Evolutionary conservation across 2,888 invertebrate species (phyloP), one percentile per base, ranked within the genome.

Genomic region (Stegana nigrithorax): DNA sequence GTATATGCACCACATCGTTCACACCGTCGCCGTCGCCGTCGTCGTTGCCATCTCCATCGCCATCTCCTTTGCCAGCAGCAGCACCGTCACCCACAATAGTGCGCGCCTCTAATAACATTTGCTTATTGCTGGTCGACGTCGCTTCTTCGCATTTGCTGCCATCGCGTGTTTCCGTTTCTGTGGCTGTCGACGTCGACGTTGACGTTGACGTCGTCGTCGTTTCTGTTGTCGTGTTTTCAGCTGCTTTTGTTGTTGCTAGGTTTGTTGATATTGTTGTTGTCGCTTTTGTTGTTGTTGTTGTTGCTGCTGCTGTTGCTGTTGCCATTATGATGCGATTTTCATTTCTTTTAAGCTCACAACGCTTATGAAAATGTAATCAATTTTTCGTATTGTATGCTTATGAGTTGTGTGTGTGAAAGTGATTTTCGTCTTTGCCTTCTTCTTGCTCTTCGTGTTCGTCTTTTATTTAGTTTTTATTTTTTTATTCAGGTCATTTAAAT

Each of bases 401-500:
- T 47, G 17, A 25, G 7, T 17, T 29, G 4, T 27, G 51, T 27
- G n/a, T 53, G 53, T 53, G 53, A 53, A 53, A 53, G 53, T 53
- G 53, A 53, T 21, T 53, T 53, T 53, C n/a, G 32, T 17, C 14
- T 19, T 53, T 14, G 14, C 12, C 12, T 21, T 32, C 12, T 21
- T n/a, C 32, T 53, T 32, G 14, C 53, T n/a, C 32, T 53, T 32
- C 32, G 29, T 53, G n/a, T 53, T 23, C 25, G 12, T 50, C 8
- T 51, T 51, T 25, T 36, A 36, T 26, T 67, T 67, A 66, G 44
- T 67, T 77, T 75, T 64, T 66, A 70, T 59, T 59, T 50, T 39
- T 44, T 12, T 45, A 70, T 75, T 72, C 75, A 74, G 75, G 68
- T 78, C 73, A 77, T 74, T 74, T 69, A 77, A 74, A 75, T 68